phyloP scores from a whole-genome alignment of 2,113 vertebrate genomes.

The Megalops atlanticus region DNA sequence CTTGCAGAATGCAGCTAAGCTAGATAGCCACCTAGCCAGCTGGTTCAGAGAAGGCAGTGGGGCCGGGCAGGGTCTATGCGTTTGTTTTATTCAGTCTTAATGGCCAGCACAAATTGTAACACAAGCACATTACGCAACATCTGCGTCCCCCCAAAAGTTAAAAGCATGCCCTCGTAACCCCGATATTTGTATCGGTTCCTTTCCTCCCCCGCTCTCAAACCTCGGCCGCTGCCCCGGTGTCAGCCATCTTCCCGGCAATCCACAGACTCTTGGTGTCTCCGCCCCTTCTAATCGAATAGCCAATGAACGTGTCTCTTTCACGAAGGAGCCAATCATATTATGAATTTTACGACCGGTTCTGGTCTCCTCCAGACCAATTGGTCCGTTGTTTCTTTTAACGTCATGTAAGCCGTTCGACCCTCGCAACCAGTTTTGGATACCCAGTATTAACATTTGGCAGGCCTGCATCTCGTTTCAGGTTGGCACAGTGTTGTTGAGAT shows the following conservation, averaged over 20 bases:
- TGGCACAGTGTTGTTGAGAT: no score
- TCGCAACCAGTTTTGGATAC: not conserved
- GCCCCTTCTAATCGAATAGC: not conserved
- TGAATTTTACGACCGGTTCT: not conserved
- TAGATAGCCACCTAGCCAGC: not conserved
- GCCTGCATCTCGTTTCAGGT: no score
- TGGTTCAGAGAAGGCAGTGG: not conserved
- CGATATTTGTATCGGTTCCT: slow-evolving; percentile 29
- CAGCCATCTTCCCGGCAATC: slow-evolving; percentile 56
- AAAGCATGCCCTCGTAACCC: slow-evolving; percentile 16
- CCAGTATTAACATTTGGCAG: not conserved
- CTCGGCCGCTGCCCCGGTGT: slow-evolving; percentile 43
- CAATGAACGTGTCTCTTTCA: slow-evolving; percentile 3
- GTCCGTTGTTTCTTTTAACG: not conserved
- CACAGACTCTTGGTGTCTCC: slow-evolving; percentile 7
- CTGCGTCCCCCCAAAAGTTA: not conserved
- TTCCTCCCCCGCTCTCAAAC: slow-evolving; percentile 28
- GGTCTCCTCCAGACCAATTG: not conserved
- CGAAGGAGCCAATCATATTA: not conserved
- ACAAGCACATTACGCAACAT: not conserved
- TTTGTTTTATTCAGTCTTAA: not conserved
- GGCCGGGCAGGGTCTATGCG: not conserved
- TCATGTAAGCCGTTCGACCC: no score
- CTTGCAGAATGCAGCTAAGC: not conserved
- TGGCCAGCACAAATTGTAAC: not conserved